Conservation (phyloP, 1,140 invertebrate species). For the Danaus melanippus region DNA sequence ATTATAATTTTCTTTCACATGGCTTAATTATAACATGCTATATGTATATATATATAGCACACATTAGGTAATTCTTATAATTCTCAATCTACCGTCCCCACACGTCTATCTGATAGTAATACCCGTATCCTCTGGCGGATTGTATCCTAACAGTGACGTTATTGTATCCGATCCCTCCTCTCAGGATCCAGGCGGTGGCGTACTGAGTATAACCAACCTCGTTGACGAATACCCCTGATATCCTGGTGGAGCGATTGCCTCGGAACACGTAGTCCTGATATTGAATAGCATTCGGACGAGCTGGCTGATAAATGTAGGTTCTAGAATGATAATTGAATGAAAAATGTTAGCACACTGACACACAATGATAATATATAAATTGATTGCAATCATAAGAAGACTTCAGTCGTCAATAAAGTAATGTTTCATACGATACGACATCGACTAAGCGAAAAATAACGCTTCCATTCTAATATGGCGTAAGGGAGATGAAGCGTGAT, state of each 20-base stretch:
- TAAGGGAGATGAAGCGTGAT: no score
- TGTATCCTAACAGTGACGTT: slow-evolving; percentile 22
- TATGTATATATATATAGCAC: no score
- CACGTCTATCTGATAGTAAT: slow-evolving; percentile 21
- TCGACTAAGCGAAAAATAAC: no score
- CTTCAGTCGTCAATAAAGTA: no score
- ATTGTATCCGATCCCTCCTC: slow-evolving; percentile 13
- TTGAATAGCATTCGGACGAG: slow-evolving; percentile 27
- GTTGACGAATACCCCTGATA: slow-evolving; percentile 12
- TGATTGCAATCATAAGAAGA: no score
- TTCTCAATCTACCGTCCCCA: slow-evolving; percentile 21
- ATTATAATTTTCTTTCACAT: no score
- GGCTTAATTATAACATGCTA: no score
- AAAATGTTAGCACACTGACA: neutral
- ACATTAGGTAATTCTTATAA: no score
- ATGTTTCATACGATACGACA: no score
- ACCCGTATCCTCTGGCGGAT: slow-evolving; percentile 19
- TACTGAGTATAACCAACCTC: slow-evolving; percentile 13
- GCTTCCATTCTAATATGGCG: no score
- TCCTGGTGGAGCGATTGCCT: slow-evolving; percentile 12
- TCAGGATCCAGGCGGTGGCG: slow-evolving; percentile 3
- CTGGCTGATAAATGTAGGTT: slow-evolving; percentile 25
- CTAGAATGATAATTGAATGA: slow-evolving; percentile 26
- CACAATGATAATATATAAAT: no score
- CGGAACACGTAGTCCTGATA: slow-evolving; percentile 17